Evolutionary conservation across 2,888 invertebrate species (phyloP), one percentile per base, ranked within the genome.

Genomic region (Xestobium rufovillosum): DNA sequence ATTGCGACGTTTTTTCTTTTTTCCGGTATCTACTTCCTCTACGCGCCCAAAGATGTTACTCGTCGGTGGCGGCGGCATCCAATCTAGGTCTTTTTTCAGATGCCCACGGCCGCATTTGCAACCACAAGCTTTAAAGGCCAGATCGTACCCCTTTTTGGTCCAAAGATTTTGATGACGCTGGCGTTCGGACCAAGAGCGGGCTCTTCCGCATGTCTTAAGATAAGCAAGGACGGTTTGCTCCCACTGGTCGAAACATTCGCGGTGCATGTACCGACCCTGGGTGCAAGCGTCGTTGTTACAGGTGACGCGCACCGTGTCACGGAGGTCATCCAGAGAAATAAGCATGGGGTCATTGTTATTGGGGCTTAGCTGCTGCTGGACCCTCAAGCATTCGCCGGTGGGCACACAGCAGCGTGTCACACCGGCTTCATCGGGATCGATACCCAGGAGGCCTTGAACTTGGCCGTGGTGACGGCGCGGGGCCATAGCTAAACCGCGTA

Each of bases 121-220:
- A 26, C 85, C 86, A 70, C 95, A 96, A 4, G 90, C 91, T 57
- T 92, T 94, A 68, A 85, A 94, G 4, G 92, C 92, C 62, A 95
- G 67, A 67, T 96, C 95, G 70, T 95, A 95, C 35, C 95, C 95
- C 66, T 94, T 94, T 68, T 95, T 95, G 38, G 94, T 92, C 96
- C 96, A 96, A 40, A 96, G 69, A 67, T 95, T 95, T 69, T 95
- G 94, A 54, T 84, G 80, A 15, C 94, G 76, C 65, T 95, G 95
- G 39, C 91, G 76, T 63, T 95, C 94, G 23, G 91, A 91, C 95
- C 95, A 95, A 48, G 87, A 88, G 13, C 94, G 74, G 3, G 94
- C 92, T 19, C 94, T 71, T 32, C 92, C 91, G 68, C 89, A 89
- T 19, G 87, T 83, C 64, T 91, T 88, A 42, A 96, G 72, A 59